Percentiles rank a stretch among this genome's conserved stretches.
Conservation (phyloP, 2,113 vertebrate species). For the Stegastes partitus region DNA sequence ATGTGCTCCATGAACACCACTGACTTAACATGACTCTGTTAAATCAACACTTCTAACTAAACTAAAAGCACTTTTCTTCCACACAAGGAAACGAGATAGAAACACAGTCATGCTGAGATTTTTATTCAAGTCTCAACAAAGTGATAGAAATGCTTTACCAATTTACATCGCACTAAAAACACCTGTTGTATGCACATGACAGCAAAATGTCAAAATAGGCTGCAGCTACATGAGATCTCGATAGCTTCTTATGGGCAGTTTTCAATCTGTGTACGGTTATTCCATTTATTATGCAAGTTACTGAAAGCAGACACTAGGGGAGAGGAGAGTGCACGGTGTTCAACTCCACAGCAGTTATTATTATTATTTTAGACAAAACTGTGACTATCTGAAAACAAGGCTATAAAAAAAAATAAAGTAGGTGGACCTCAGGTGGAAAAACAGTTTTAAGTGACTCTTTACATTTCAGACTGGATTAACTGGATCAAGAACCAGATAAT, state of each 20-base stretch:
- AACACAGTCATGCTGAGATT: constrained; percentile 80
- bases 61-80: neutral
- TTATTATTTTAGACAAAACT: constrained; percentile 71
- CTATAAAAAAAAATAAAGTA: constrained; percentile 74
- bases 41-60: no score
- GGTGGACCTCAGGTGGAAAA: constrained; percentile 71
- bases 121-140: constrained; percentile 85
- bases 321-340: constrained; percentile 64
- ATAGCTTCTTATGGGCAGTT: constrained; percentile 55
- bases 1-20: no score
- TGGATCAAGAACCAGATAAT: constrained; percentile 62
- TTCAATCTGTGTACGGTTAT: constrained; percentile 67
- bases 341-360: constrained; percentile 61
- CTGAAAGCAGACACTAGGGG: constrained; percentile 68
- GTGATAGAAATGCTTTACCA: constrained; percentile 83
- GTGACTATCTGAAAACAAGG: constrained; percentile 69
- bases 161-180: constrained; percentile 86
- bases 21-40: no score
- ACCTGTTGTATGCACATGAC: constrained; percentile 75
- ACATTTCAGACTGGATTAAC: constrained; percentile 68
- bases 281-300: constrained; percentile 62
- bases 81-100: constrained; percentile 23
- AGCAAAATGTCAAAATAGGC: constrained; percentile 67
- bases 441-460: constrained; percentile 70
- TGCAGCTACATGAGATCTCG: constrained; percentile 73